phyloP scores from a whole-genome alignment of 2,888 invertebrate species.

The Saturnia pavonia region DNA sequence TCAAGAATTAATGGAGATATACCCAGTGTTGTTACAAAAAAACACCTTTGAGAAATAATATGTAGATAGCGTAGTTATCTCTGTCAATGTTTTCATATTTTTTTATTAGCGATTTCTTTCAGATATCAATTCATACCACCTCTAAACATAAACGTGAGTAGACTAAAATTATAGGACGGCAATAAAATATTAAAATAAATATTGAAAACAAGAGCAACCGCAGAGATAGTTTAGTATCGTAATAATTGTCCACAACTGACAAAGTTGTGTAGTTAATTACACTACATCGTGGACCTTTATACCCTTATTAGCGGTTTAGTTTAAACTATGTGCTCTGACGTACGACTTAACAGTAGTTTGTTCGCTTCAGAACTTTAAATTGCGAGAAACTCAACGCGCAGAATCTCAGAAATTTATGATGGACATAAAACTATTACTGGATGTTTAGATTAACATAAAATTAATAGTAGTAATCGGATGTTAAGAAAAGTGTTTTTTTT shows the following conservation, averaged over 20 bases:
- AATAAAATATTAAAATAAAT: neutral
- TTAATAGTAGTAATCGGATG: too few relatives aligned
- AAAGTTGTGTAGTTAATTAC: neutral
- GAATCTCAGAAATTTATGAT: neutral
- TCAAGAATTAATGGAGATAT: too few relatives aligned
- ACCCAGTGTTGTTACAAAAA: too few relatives aligned
- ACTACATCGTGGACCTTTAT: neutral
- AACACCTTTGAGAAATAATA: too few relatives aligned
- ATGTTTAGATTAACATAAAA: neutral
- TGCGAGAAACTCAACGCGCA: neutral
- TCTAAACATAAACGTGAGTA: too few relatives aligned
- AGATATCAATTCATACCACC: too few relatives aligned
- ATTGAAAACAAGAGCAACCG: neutral
- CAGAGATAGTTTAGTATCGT: neutral
- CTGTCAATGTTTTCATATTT: too few relatives aligned
- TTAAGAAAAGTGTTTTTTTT: too few relatives aligned
- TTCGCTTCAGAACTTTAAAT: neutral
- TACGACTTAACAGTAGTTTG: neutral
- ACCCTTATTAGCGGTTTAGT: slow-evolving; percentile 1
- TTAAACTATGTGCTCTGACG: neutral
- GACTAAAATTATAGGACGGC: too few relatives aligned
- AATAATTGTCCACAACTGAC: neutral
- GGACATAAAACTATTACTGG: neutral
- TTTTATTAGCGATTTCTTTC: too few relatives aligned
- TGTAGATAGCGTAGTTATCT: too few relatives aligned